phyloP scores from a whole-genome alignment of 2,888 invertebrate genomes.

The Tolmerus cingulatus region DNA sequence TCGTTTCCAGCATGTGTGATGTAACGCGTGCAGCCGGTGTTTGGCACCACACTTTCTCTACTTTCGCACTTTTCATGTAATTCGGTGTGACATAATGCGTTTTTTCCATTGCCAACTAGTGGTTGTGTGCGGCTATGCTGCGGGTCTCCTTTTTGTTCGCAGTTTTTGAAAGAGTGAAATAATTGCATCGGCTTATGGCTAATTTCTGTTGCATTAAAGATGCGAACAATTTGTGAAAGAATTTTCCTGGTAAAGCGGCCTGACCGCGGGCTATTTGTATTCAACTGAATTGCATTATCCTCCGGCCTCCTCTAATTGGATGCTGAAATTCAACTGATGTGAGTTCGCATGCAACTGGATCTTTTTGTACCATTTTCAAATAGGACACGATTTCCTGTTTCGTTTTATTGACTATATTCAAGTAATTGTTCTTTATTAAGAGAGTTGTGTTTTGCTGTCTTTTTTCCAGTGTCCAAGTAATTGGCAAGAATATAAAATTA shows the following conservation, averaged over 20 bases:
- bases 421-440: background rate
- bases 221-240: background rate
- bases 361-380: background rate
- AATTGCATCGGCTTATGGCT: background rate
- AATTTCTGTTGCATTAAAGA: background rate
- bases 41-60: background rate
- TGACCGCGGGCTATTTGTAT: background rate
- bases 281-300: background rate
- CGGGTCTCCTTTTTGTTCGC: background rate
- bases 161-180: background rate
- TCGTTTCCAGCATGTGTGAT: background rate
- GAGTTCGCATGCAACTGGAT: background rate
- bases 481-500: background rate
- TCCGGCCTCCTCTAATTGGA: background rate
- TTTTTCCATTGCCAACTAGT: background rate
- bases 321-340: background rate
- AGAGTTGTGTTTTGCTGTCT: background rate
- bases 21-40: background rate
- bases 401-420: background rate
- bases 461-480: background rate
- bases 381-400: background rate
- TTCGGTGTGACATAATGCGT: background rate
- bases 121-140: background rate
- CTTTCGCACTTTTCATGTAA: background rate
- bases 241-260: background rate